Conservation (phyloP, 2,888 invertebrate genomes). For the Chorisops tibialis region DNA sequence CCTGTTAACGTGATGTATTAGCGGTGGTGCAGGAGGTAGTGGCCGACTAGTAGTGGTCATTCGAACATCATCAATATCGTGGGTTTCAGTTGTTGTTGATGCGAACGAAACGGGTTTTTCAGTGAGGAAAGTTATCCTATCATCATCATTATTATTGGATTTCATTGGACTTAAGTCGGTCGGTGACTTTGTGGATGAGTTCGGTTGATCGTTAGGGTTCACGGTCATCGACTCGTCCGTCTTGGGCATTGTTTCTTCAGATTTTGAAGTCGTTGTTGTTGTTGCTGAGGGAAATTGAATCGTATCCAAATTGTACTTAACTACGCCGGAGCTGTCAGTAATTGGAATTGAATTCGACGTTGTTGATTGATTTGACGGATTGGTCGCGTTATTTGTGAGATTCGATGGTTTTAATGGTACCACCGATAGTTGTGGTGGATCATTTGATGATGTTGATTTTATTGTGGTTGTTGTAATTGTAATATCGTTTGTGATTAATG, state of each 20-base stretch:
- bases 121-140: too few relatives aligned
- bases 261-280: neutral
- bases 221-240: constrained; percentile 4
- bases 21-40: constrained; percentile 5
- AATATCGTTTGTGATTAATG: constrained; percentile 4
- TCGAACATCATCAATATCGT: neutral
- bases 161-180: neutral
- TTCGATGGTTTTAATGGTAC: constrained; percentile 13
- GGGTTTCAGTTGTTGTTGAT: neutral
- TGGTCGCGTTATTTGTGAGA: neutral
- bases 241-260: constrained; percentile 13
- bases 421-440: constrained; percentile 8
- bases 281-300: neutral
- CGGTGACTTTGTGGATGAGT: neutral
- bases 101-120: too few relatives aligned
- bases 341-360: neutral
- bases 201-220: neutral
- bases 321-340: neutral
- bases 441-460: neutral
- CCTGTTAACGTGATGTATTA: constrained; percentile 5
- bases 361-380: constrained; percentile 4
- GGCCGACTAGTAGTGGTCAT: neutral
- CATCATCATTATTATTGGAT: too few relatives aligned
- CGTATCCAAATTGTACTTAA: neutral
- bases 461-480: constrained; percentile 6